These are phyloP conservation scores for Theristus sp. DNA, from an alignment of 2,888 invertebrate genomes.

Conservation along the genomic window DNA sequence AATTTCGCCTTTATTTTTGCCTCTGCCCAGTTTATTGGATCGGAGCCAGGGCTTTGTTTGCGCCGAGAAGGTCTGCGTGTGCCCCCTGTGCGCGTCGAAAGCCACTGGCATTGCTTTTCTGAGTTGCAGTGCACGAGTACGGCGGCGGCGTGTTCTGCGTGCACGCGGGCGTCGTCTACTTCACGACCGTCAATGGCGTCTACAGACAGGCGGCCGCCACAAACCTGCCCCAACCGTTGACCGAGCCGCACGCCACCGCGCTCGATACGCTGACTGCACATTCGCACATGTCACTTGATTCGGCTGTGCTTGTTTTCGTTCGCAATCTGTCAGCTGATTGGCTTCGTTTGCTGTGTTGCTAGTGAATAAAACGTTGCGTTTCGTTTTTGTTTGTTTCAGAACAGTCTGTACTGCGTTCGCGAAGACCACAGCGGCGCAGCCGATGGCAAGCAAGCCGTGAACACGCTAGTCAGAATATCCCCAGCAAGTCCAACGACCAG, in stretches of 20 bases:
- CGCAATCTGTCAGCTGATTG: too few species aligned
- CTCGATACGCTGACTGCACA: constrained; percentile 24
- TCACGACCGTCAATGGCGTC: constrained; percentile 14
- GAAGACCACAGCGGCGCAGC: constrained; percentile 7
- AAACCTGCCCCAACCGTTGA: background rate
- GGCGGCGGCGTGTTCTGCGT: constrained; percentile 32
- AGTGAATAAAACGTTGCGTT: too few species aligned
- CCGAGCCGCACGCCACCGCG: background rate
- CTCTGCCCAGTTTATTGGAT: too few species aligned
- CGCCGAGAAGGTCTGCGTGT: too few species aligned
- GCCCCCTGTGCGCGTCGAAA: background rate
- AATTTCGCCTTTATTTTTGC: too few species aligned
- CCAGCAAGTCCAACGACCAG: constrained; percentile 2
- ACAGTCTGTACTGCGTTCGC: constrained; percentile 8
- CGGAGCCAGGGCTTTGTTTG: too few species aligned
- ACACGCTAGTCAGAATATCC: constrained; percentile 7
- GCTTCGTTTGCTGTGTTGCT: too few species aligned
- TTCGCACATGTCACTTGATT: constrained; percentile 13
- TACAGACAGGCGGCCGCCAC: constrained; percentile 2
- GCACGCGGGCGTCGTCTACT: constrained; percentile 23
- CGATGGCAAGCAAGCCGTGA: constrained; percentile 6
- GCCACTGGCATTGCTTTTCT: background rate
- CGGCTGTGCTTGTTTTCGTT: too few species aligned
- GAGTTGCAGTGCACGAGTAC: constrained; percentile 31
- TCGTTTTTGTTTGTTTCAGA: constrained; percentile 2